Evolutionary conservation across 2,113 vertebrate species (phyloP), one percentile per base, ranked within the genome.

Genomic region (Pseudorectes ferrugineus): DNA sequence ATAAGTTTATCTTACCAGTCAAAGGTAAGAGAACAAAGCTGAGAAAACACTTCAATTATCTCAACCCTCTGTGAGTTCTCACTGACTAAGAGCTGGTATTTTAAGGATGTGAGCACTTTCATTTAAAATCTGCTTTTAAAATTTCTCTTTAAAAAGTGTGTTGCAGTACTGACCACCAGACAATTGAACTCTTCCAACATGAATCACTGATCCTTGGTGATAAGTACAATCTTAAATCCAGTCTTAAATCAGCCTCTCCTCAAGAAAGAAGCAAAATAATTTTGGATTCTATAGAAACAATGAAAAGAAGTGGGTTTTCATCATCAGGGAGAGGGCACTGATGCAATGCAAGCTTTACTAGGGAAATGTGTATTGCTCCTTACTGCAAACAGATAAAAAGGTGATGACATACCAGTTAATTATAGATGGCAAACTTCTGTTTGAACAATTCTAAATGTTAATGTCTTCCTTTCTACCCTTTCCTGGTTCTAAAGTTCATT

Each of bases 81-180:
- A 15, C 38, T 68, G 25, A 8, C 14, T 36, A 22, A 40, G 36
- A 58, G 19, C 70, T 93, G 35, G 5, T 73, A 20, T 88, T 79
- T 45, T 38, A 49, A 35, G 42, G 29, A 63, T 31, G 22, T 5
- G 7, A 73, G 26, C 33, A 10, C 7, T 67, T 91, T 3, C 1
- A 7, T 84, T 88, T 81, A 77, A 88, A 77, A 63, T 31, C 33
- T 87, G 12, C n/a, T 52, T 87, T 81, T 73, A 79, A 92, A 87
- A 36, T 51, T 19, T 54, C 20, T 62, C 52, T 54, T 52, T 2
- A 17, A 33, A 24, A 61, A 63, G 29, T 9, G 2, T 63, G 5
- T 52, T 63, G 49, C 33, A 35, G 2, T 67, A 46, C 12, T 0
- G 0, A 26, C 40, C 61, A 38, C 35, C n/a, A 55, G 36, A 18